Conservation (phyloP, 1,140 invertebrate species). For the Aphelinus atriplicis region DNA sequence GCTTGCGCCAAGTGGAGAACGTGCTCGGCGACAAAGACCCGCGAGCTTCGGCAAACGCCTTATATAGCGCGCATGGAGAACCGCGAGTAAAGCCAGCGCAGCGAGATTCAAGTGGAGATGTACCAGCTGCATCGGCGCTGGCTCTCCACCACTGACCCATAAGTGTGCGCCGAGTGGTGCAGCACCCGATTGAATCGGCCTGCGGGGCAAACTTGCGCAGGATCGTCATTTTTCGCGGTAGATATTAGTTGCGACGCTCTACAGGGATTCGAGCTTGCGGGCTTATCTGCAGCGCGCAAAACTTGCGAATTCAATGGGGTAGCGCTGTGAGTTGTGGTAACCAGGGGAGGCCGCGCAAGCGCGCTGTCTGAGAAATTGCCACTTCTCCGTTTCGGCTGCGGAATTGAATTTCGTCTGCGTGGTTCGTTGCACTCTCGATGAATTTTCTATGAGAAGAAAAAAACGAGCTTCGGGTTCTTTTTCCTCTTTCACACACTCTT, state of each 20-base stretch:
- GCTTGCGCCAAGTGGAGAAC: slow-evolving; percentile 40
- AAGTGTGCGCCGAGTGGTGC: not conserved
- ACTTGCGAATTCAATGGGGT: too few species aligned
- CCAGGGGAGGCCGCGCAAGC: too few species aligned
- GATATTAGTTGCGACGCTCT: not conserved
- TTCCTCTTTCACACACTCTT: too few species aligned
- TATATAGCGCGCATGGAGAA: slow-evolving; percentile 38
- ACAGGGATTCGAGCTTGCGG: not conserved
- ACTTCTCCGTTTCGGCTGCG: too few species aligned
- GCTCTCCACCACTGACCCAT: slow-evolving; percentile 2
- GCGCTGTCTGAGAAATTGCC: too few species aligned
- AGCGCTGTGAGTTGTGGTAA: too few species aligned
- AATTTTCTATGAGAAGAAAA: too few species aligned
- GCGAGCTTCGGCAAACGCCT: slow-evolving; percentile 45
- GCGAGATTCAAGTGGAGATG: not conserved
- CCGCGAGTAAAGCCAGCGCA: slow-evolving; percentile 8
- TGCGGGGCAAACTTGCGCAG: not conserved
- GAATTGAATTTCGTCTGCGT: too few species aligned
- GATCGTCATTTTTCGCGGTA: not conserved
- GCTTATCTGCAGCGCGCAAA: not conserved
- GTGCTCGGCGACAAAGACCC: slow-evolving; percentile 55
- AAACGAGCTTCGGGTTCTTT: too few species aligned
- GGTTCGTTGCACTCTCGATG: too few species aligned
- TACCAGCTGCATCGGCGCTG: not conserved
- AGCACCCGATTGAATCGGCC: not conserved